Conservation (phyloP, 2,888 invertebrate species). For the Agonopterix alstromeriana region DNA sequence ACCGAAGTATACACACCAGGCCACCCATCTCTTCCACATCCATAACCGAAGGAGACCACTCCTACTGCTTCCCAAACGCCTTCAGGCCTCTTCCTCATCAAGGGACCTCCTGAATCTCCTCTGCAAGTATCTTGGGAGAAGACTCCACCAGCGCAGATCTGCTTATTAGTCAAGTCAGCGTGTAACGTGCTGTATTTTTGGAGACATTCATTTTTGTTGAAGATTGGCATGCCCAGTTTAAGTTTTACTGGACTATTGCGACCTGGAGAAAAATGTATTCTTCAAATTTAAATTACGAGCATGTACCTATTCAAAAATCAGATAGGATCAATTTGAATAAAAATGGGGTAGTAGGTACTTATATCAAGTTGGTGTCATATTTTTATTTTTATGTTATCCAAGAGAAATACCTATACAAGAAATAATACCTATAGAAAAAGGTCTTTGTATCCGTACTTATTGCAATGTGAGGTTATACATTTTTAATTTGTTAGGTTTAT, state of each 20-base stretch:
- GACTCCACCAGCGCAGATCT: slow-evolving; percentile 84
- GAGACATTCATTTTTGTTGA: slow-evolving; percentile 69
- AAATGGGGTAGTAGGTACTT: no score
- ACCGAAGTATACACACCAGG: slow-evolving; percentile 83
- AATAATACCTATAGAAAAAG: no score
- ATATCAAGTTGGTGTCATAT: no score
- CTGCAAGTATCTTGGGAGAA: slow-evolving; percentile 82
- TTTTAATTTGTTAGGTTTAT: no score
- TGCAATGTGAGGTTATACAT: no score
- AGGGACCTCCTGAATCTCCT: slow-evolving; percentile 87
- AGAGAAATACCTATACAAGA: no score
- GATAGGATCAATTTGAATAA: no score
- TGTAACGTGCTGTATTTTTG: slow-evolving; percentile 64
- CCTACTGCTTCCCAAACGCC: slow-evolving; percentile 78
- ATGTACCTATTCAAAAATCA: no score
- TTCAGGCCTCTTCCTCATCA: slow-evolving; percentile 76
- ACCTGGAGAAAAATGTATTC: slow-evolving; percentile 27
- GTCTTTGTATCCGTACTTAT: no score
- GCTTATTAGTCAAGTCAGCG: slow-evolving; percentile 68
- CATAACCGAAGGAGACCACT: slow-evolving; percentile 82
- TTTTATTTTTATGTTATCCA: no score
- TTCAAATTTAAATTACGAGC: neutral
- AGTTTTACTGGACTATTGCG: slow-evolving; percentile 77
- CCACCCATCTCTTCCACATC: slow-evolving; percentile 80
- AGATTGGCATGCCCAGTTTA: slow-evolving; percentile 78